Evolutionary conservation across 2,888 invertebrate species (phyloP).

Genomic region (Stegophylla sp.): DNA sequence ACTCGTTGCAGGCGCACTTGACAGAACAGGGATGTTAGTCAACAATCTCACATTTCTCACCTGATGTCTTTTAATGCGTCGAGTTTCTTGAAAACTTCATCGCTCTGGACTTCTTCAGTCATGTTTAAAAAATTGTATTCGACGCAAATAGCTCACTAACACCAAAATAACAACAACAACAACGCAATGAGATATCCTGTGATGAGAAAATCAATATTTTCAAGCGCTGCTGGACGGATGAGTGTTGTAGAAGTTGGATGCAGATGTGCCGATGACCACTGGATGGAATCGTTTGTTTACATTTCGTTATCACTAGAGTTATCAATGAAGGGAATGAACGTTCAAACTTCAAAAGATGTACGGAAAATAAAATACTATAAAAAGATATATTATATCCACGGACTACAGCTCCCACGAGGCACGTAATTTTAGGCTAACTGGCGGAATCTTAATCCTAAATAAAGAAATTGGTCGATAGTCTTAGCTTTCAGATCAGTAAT

Average conservation of each 20-base stretch:
- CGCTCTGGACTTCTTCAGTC: constrained; percentile 54
- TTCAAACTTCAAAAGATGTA: not conserved
- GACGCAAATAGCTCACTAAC: not conserved
- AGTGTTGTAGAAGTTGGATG: not conserved
- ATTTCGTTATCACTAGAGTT: constrained; percentile 8
- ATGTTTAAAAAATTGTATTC: constrained; percentile 9
- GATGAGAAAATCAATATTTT: constrained; percentile 40
- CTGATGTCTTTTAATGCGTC: constrained; percentile 93
- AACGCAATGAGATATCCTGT: not conserved
- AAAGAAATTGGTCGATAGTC: no score
- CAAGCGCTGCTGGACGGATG: not conserved
- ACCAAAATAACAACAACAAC: constrained; percentile 30
- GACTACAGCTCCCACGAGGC: no score
- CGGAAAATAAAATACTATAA: no score
- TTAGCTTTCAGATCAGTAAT: no score
- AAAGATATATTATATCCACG: no score
- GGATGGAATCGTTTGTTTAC: constrained; percentile 44
- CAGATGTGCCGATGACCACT: constrained; percentile 23
- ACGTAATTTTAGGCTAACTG: no score
- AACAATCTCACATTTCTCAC: constrained; percentile 73
- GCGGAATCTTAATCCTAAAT: no score
- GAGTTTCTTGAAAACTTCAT: constrained; percentile 69
- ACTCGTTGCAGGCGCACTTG: no score
- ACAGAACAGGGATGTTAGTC: not conserved
- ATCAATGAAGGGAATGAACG: constrained; percentile 10